Conservation (phyloP, 2,113 vertebrate species). For the Pangasianodon hypophthalmus region DNA sequence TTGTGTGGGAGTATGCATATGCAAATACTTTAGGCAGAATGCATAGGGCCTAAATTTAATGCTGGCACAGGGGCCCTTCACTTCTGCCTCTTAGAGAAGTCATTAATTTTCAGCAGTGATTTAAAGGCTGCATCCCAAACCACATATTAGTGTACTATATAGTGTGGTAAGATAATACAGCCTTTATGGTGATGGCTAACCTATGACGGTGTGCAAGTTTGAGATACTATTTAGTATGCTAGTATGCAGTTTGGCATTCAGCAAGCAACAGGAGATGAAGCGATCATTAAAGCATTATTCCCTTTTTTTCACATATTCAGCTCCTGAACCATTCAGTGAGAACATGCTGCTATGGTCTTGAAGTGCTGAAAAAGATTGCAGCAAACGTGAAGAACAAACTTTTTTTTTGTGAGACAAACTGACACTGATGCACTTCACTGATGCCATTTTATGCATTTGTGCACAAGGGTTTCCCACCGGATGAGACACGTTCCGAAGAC, state of each 20-base stretch:
- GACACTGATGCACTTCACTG: background rate
- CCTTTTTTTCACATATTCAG: background rate
- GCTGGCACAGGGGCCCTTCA: background rate
- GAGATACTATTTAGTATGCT: background rate
- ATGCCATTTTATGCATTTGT: conserved; percentile 8
- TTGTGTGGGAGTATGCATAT: background rate
- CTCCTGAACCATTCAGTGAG: background rate
- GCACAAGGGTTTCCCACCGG: background rate
- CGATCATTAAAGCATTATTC: background rate
- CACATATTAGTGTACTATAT: background rate
- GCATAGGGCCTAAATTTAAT: background rate
- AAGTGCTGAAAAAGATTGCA: background rate
- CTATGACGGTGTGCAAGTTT: background rate
- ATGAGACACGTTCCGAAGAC: background rate
- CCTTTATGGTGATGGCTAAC: background rate
- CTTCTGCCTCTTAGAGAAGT: background rate
- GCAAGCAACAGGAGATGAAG: background rate
- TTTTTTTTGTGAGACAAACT: background rate
- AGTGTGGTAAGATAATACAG: background rate
- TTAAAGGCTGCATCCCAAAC: background rate
- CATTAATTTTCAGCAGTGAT: background rate
- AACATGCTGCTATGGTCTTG: background rate
- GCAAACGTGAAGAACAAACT: background rate
- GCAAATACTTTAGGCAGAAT: background rate
- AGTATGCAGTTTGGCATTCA: background rate